A percentile compares a stretch with the other conserved stretches of the same genome.
These are phyloP conservation scores for Callopanchax toddi DNA, from an alignment of 2,113 vertebrate genomes.

Conservation along the genomic window DNA sequence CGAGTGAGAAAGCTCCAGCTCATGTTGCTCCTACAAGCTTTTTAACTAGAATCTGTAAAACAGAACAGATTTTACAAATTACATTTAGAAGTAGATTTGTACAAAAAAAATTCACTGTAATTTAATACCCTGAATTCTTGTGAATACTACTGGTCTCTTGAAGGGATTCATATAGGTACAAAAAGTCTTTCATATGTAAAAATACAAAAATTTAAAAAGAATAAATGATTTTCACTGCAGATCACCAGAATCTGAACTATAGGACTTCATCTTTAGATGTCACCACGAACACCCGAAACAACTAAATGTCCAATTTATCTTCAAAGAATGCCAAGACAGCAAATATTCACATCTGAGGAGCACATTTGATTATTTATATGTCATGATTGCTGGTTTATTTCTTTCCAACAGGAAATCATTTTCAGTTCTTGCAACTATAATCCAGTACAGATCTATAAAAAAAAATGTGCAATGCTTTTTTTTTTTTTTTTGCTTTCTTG, in stretches of 20 bases:
- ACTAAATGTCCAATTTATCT: not conserved
- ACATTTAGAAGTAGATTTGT: not conserved
- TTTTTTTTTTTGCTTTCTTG: no score
- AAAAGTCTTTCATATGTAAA: no score
- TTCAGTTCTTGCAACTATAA: not conserved
- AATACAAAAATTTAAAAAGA: no score
- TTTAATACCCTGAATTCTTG: not conserved
- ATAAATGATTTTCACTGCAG: no score
- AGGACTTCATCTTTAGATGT: not conserved
- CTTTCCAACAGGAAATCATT: not conserved
- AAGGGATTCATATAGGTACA: no score
- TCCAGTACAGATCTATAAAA: not conserved
- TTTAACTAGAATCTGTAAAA: constrained; percentile 86
- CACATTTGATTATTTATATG: not conserved
- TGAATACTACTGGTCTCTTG: not conserved
- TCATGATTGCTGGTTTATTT: not conserved
- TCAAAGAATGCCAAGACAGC: not conserved
- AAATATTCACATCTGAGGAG: constrained; percentile 1
- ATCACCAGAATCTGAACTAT: no score
- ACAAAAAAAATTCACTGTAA: not conserved
- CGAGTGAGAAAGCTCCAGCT: constrained; percentile 99
- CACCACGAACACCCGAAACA: not conserved
- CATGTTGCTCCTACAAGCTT: constrained; percentile 91
- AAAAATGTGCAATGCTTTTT: not conserved
- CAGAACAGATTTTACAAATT: constrained; percentile 8